phyloP scores from a whole-genome alignment of 2,797 vertebrate genomes.

The Limosa lapponica region DNA sequence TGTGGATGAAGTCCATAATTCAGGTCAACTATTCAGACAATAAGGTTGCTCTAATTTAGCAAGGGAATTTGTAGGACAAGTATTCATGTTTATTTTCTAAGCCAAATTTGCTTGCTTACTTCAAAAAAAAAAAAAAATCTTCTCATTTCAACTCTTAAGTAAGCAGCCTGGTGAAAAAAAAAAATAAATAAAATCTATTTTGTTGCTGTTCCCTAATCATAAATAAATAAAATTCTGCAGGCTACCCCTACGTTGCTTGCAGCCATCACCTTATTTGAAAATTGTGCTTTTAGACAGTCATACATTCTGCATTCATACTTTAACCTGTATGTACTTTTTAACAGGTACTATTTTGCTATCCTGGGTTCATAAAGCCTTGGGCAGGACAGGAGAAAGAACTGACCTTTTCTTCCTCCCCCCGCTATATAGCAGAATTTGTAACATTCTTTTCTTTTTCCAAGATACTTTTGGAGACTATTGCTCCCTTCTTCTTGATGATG shows the following conservation, averaged over 20 bases:
- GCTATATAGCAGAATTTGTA: not conserved
- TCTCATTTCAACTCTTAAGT: not conserved
- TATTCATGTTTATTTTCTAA: not conserved
- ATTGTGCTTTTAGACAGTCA: not conserved
- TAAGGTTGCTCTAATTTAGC: not conserved
- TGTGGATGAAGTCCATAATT: not conserved
- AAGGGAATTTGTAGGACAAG: not conserved
- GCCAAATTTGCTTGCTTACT: not conserved
- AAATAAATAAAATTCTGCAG: not conserved
- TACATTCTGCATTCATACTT: not conserved
- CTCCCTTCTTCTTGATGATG: not conserved
- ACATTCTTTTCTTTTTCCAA: not conserved
- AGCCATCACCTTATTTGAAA: not conserved
- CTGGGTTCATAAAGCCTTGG: not conserved
- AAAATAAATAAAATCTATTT: not conserved
- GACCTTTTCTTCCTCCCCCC: not conserved
- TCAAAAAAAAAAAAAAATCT: not conserved
- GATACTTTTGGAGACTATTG: not conserved
- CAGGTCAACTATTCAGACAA: not conserved
- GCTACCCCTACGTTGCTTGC: not conserved
- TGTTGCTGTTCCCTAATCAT: not conserved
- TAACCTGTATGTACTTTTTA: not conserved
- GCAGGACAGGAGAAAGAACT: not conserved
- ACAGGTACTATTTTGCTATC: not conserved
- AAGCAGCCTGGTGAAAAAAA: not conserved